Percentiles rank a stretch among this genome's conserved stretches.
These are phyloP conservation scores for Perizoma affinitatum DNA, from an alignment of 2,888 invertebrate genomes.

Conservation along the genomic window DNA sequence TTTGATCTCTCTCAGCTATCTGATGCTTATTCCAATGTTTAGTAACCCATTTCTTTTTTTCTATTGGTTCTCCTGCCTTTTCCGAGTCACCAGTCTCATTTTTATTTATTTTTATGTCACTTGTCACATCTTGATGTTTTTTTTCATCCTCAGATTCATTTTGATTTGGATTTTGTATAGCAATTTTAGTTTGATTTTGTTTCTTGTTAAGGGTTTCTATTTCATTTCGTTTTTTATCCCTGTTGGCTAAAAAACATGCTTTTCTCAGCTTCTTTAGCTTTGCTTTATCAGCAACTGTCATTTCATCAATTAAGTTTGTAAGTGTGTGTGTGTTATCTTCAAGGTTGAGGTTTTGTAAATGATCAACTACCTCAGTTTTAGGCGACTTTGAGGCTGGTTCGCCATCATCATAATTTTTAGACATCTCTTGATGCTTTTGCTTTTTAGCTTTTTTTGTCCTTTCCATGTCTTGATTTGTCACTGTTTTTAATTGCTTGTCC, in stretches of 20 bases:
- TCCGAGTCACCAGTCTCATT: neutral
- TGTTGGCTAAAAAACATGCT: conserved; percentile 54
- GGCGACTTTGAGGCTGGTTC: conserved; percentile 55
- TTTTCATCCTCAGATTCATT: too few species aligned
- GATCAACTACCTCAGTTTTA: conserved; percentile 62
- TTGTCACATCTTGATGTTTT: too few species aligned
- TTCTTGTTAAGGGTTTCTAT: conserved; percentile 4
- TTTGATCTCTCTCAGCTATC: conserved; percentile 50
- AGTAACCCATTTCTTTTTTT: conserved; percentile 67
- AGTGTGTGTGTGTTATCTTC: conserved; percentile 72
- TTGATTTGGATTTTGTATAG: too few species aligned
- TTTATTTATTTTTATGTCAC: too few species aligned
- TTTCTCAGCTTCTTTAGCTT: conserved; percentile 58
- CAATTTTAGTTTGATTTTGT: neutral
- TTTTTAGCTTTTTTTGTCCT: conserved; percentile 55
- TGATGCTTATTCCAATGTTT: conserved; percentile 72
- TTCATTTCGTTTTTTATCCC: conserved; percentile 42
- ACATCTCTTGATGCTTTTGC: conserved; percentile 50
- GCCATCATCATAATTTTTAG: conserved; percentile 41
- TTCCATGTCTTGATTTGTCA: conserved; percentile 33
- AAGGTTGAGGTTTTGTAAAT: conserved; percentile 66
- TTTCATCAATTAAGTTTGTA: conserved; percentile 67
- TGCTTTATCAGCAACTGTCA: conserved; percentile 69
- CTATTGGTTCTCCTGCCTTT: neutral
- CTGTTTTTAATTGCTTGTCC: conserved; percentile 44